A percentile compares a stretch with the other conserved stretches of the same genome.
phyloP scores from a whole-genome alignment of 2,888 invertebrate species.

The Lomographa bimaculata region DNA sequence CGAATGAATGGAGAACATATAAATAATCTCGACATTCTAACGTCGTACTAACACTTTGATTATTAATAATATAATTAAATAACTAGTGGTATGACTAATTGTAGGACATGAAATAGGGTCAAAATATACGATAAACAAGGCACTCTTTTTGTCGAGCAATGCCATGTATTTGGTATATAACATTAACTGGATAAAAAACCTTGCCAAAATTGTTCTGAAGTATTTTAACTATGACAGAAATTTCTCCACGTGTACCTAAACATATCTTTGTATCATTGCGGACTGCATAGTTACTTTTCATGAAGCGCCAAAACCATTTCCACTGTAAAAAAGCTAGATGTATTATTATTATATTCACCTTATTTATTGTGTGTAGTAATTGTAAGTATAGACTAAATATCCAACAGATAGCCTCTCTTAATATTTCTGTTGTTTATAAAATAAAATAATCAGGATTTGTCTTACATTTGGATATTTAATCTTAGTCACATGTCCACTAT shows the following conservation, averaged over 20 bases:
- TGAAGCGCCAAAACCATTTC: conserved; percentile 5
- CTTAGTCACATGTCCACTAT: conserved; percentile 65
- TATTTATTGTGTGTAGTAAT: conserved; percentile 30
- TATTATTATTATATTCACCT: conserved; percentile 4
- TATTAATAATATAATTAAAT: conserved; percentile 45
- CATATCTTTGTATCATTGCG: conserved; percentile 1
- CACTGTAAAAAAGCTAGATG: conserved; percentile 20
- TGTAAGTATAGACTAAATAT: conserved; percentile 28
- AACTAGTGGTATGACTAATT: conserved; percentile 47
- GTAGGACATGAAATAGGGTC: conserved; percentile 36
- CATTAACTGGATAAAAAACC: background rate
- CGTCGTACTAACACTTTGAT: conserved; percentile 46
- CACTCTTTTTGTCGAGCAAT: no score
- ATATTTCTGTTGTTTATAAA: background rate
- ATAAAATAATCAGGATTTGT: conserved; percentile 29
- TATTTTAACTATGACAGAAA: background rate
- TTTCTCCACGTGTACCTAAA: background rate
- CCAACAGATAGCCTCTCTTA: conserved; percentile 8
- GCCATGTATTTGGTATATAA: conserved; percentile 38
- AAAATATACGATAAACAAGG: no score
- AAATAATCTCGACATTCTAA: conserved; percentile 30
- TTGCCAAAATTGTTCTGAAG: background rate
- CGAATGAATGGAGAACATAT: no score
- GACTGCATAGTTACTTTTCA: background rate
- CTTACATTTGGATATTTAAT: conserved; percentile 46